Evolutionary conservation across 2,113 vertebrate genomes (phyloP).

Genomic region (Neotragus moschatus): DNA sequence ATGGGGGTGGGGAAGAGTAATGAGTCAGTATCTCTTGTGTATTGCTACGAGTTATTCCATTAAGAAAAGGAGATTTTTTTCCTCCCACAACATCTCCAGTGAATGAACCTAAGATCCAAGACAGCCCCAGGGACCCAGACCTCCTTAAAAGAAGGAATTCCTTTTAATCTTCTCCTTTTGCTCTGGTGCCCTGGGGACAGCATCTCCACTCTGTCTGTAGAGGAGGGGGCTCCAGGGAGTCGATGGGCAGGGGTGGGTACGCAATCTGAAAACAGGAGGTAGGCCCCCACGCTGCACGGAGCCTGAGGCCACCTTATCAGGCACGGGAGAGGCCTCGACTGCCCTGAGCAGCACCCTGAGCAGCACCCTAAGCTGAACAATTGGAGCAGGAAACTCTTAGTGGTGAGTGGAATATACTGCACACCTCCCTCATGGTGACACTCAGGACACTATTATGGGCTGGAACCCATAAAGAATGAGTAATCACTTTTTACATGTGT

Average conservation of each 20-base stretch:
- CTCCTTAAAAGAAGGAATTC: not conserved
- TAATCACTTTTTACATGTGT: not conserved
- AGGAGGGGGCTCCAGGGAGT: no score
- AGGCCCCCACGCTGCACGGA: fast-evolving
- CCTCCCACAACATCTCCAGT: not conserved
- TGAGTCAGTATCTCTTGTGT: not conserved
- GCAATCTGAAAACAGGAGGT: not conserved
- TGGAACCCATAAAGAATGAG: not conserved
- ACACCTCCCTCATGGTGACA: not conserved
- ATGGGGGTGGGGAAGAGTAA: conserved; percentile 40
- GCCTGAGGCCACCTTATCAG: not conserved
- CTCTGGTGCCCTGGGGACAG: not conserved
- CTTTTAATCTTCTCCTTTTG: not conserved
- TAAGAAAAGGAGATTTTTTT: not conserved
- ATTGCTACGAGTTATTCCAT: not conserved
- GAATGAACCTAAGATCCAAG: not conserved
- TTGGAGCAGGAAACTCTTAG: not conserved
- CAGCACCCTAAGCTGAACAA: not conserved
- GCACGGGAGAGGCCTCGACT: not conserved
- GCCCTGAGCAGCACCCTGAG: not conserved
- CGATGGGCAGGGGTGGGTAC: not conserved
- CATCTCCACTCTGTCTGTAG: not conserved
- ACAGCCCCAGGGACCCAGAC: not conserved
- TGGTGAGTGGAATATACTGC: not conserved
- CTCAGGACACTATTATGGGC: fast-evolving